A percentile compares a stretch with the other conserved stretches of the same genome.
Evolutionary conservation across 2,888 invertebrate species (phyloP).

Genomic region (Yponomeuta cagnagella): DNA sequence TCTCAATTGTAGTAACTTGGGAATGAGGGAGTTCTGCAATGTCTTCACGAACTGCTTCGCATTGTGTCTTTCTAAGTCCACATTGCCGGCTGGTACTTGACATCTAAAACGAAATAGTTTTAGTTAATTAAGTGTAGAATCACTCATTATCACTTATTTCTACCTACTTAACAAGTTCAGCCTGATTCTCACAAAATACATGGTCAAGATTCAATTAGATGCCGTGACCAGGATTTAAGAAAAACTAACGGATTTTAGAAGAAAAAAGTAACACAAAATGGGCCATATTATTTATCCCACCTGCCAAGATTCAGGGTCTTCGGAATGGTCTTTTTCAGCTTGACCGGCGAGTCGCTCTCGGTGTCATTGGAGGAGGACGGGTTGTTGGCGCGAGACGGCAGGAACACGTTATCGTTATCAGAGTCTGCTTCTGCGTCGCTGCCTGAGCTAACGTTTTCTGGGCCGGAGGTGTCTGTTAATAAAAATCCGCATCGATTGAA

Average conservation of each 20-base stretch:
- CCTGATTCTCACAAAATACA: no score
- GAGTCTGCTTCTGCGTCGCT: constrained; percentile 69
- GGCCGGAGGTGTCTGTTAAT: constrained; percentile 74
- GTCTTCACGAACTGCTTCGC: constrained; percentile 89
- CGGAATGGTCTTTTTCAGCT: constrained; percentile 55
- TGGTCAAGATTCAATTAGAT: no score
- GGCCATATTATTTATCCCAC: constrained; percentile 26
- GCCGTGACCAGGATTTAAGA: no score
- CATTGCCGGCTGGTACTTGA: constrained; percentile 79
- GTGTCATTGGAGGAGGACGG: constrained; percentile 39
- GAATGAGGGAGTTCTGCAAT: constrained; percentile 82
- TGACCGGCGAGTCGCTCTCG: constrained; percentile 33
- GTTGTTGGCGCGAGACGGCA: constrained; percentile 58
- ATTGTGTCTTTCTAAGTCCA: constrained; percentile 90
- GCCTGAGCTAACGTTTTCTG: constrained; percentile 77
- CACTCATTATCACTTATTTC: no score
- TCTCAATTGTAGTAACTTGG: constrained; percentile 82
- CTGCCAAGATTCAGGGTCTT: constrained; percentile 68
- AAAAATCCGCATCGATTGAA: background rate
- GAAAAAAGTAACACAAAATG: background rate
- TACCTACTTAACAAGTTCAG: no score
- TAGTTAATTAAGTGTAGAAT: background rate
- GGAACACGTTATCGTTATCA: constrained; percentile 67
- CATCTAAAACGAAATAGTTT: constrained; percentile 41
- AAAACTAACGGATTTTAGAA: no score